These are phyloP conservation scores for Portunus trituberculatus DNA, from an alignment of 1,140 invertebrate genomes.

Conservation along the genomic window DNA sequence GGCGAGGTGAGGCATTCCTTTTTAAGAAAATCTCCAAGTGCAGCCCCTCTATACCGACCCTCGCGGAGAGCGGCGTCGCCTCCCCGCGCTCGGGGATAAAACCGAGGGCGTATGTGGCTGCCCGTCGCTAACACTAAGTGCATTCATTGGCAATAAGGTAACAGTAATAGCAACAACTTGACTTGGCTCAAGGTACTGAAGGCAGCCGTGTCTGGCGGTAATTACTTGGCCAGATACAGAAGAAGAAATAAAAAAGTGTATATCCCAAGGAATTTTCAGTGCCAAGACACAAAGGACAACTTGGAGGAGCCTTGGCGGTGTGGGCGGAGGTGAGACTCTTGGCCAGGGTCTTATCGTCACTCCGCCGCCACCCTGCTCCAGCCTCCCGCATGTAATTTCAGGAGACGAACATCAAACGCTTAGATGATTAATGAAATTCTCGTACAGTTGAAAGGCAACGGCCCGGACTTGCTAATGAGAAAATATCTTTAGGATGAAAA, in stretches of 20 bases:
- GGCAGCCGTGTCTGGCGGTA: constrained; percentile 37
- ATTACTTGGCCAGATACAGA: background rate
- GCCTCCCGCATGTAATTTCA: constrained; percentile 62
- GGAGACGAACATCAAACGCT: constrained; percentile 74
- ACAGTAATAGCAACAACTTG: constrained; percentile 44
- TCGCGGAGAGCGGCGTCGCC: constrained; percentile 22
- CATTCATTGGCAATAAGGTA: constrained; percentile 47
- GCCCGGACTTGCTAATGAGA: constrained; percentile 75
- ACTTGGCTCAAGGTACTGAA: background rate
- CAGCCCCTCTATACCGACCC: constrained; percentile 43
- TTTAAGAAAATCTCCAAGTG: constrained; percentile 45
- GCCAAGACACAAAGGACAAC: constrained; percentile 62
- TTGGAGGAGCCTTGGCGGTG: constrained; percentile 30
- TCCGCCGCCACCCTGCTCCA: constrained; percentile 34
- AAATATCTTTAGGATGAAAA: constrained; percentile 76
- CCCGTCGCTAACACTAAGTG: background rate
- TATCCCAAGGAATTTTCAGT: constrained; percentile 44
- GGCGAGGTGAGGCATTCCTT: constrained; percentile 31
- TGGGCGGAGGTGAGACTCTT: constrained; percentile 26
- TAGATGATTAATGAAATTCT: constrained; percentile 76
- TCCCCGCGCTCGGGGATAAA: constrained; percentile 30
- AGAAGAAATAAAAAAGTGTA: constrained; percentile 14
- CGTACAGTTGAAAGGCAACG: constrained; percentile 76
- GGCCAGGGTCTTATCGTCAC: constrained; percentile 29
- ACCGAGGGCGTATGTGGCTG: constrained; percentile 20